phyloP scores from a whole-genome alignment of 2,113 vertebrate genomes.

The Hirundichthys speculiger region DNA sequence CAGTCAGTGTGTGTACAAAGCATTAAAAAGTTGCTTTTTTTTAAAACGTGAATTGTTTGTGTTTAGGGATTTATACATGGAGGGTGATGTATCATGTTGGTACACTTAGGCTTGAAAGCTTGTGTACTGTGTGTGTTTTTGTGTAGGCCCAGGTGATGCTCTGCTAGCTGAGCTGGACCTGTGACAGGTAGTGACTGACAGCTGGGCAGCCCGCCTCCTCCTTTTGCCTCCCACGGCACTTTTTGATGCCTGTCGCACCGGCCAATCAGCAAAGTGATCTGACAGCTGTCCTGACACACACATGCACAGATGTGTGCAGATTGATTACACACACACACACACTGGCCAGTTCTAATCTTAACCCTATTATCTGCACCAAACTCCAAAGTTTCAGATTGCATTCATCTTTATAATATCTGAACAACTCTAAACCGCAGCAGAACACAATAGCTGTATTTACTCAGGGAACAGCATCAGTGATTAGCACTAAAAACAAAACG shows the following conservation, averaged over 20 bases:
- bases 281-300: conserved; percentile 70
- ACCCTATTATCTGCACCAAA: neutral
- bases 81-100: conserved; percentile 63
- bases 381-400: neutral
- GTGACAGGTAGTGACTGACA: conserved; percentile 84
- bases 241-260: conserved; percentile 81
- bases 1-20: conserved; percentile 22
- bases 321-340: conserved; percentile 33
- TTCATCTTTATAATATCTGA: neutral
- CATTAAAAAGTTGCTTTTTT: conserved; percentile 3
- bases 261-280: conserved; percentile 81
- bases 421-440: neutral
- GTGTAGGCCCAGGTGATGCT: conserved; percentile 74
- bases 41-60: conserved; percentile 12
- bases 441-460: conserved; percentile 69
- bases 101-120: conserved; percentile 21
- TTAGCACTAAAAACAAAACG: conserved; percentile 65
- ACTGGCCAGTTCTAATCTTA: conserved; percentile 14
- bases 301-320: conserved; percentile 25
- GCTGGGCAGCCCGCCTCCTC: conserved; percentile 78
- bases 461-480: conserved; percentile 79
- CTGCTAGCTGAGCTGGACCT: conserved; percentile 63
- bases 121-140: conserved; percentile 39
- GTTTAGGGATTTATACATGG: conserved; percentile 30
- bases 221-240: conserved; percentile 75